A percentile compares a stretch with the other conserved stretches of the same genome.
phyloP scores from a whole-genome alignment of 1,140 invertebrate genomes.

The Anastrepha obliqua region DNA sequence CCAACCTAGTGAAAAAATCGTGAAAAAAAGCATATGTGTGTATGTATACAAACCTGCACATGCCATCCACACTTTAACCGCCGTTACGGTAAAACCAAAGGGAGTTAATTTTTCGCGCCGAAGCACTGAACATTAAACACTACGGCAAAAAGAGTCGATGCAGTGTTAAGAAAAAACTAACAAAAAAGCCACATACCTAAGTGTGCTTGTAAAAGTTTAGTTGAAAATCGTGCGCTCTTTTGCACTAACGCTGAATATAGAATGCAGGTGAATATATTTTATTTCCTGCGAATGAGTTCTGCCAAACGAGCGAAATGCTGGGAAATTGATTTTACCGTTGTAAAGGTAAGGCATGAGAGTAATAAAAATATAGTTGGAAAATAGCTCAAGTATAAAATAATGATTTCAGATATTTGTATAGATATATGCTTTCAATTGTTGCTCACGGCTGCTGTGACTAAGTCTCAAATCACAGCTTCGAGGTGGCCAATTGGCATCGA shows the following conservation, averaged over 20 bases:
- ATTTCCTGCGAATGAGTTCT: constrained; percentile 22
- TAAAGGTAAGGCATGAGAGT: not conserved
- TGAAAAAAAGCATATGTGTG: not conserved
- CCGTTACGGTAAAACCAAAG: not conserved
- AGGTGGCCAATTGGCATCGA: no score
- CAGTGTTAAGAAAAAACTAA: not conserved
- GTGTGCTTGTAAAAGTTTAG: constrained; percentile 7
- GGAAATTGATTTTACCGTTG: not conserved
- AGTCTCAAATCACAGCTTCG: no score
- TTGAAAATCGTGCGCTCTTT: constrained; percentile 14
- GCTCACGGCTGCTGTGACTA: no score
- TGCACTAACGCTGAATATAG: not conserved
- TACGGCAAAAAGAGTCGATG: no score
- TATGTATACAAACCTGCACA: not conserved
- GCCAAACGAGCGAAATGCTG: constrained; percentile 18
- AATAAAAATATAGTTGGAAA: not conserved
- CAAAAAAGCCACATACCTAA: not conserved
- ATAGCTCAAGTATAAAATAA: not conserved
- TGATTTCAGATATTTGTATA: not conserved
- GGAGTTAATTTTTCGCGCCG: constrained; percentile 45
- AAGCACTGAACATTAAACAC: not conserved
- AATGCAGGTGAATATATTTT: not conserved
- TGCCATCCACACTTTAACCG: constrained; percentile 16
- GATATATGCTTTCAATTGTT: no score
- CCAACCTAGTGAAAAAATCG: constrained; percentile 1